Conservation (phyloP, 2,888 invertebrate species). For the Anorthoa munda region DNA sequence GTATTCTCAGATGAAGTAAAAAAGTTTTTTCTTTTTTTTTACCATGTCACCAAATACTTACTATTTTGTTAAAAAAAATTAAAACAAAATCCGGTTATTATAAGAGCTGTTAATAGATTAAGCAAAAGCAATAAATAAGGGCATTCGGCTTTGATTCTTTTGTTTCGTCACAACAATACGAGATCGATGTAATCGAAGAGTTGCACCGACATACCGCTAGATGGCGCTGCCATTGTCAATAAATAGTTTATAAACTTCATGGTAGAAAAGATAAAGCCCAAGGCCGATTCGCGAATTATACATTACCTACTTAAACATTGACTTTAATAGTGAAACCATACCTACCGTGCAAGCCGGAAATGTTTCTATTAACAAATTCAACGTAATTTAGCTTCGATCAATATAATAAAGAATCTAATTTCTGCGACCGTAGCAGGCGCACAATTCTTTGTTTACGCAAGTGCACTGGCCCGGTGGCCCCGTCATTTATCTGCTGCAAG, state of each 20-base stretch:
- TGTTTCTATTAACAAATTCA: neutral
- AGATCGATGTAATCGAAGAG: neutral
- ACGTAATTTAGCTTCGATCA: neutral
- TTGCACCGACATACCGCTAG: constrained; percentile 25
- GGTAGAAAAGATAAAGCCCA: constrained; percentile 39
- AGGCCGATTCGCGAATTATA: constrained; percentile 33
- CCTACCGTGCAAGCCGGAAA: neutral
- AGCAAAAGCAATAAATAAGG: no score
- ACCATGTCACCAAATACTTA: no score
- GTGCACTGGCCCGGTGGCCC: neutral
- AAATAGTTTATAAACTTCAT: constrained; percentile 14
- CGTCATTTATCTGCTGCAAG: constrained; percentile 4
- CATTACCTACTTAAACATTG: constrained; percentile 18
- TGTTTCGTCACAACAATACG: neutral
- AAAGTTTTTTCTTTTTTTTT: no score
- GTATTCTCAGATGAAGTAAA: no score
- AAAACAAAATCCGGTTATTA: neutral
- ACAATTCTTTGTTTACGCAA: neutral
- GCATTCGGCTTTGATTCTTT: neutral
- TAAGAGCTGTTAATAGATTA: neutral
- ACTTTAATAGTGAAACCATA: constrained; percentile 35
- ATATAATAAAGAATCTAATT: neutral
- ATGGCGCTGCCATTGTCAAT: constrained; percentile 30
- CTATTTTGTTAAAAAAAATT: neutral
- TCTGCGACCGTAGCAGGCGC: neutral